Base-by-base conservation (phyloP, 1,140 invertebrate genomes). In the Diabrotica undecimpunctata region DNA sequence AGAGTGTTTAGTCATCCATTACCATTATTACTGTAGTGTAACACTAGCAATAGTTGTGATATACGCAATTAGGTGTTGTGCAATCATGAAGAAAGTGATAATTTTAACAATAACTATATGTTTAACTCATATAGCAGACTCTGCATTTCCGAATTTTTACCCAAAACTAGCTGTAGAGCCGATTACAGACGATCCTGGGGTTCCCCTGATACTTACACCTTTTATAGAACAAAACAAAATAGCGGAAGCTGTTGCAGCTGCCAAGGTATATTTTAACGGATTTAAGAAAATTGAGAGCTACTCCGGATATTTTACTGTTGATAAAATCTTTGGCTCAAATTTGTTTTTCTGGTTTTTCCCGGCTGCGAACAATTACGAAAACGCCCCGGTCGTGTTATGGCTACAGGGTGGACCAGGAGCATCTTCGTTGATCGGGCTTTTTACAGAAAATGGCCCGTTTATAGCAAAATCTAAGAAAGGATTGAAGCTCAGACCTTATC, bases 311-410 rank as follows among this genome's bases (percentile, higher is more conserved):
- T 82, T 92, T 9, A 91, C 89, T 0, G 86, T 91, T 2, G 84
- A 92, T 72, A 82, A 86, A 76, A 74, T 77, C 2, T 85, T 79
- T 67, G 81, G 86, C 70, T 88, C 87, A 6, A 90, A 92, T 77
- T 75, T 89, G 66, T 92, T 90, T 76, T 91, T 92, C 77, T 92
- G 90, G 90, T 92, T 87, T 75, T 91, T 92, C 71, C 88, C 88
- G 13, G 81, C 87, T 0, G 79, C 84, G 70, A 78, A 69, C 5
- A 73, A 79, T 53, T 74, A 74, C 58, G 75, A 76, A 46, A 77
- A 75, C 35, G 83, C 84, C 5, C 90, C 90, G 8, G 82, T 92
- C 6, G 66, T 91, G 5, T 72, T 92, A 12, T 92, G 90, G 90
- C 80, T 92, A 9, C 88, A 92, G 80, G 90, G 90, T 51, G 87